A percentile compares a stretch with the other conserved stretches of the same genome.
Evolutionary conservation across 2,113 vertebrate species (phyloP).

Genomic region (Laterallus jamaicensis): DNA sequence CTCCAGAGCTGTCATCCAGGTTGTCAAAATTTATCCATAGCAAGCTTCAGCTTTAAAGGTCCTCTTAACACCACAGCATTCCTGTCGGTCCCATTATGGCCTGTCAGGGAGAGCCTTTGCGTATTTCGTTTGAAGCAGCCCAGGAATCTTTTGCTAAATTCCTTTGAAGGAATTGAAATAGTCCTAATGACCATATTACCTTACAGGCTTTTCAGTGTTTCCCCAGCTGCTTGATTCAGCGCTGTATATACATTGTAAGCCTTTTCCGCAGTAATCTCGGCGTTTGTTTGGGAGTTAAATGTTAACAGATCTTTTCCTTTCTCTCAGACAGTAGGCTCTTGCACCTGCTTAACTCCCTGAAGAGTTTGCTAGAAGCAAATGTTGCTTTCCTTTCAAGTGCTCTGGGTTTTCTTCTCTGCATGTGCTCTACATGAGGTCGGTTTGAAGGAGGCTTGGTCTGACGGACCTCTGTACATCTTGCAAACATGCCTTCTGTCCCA

Average conservation of each 20-base stretch:
- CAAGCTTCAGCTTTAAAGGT: neutral
- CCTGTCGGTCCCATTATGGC: neutral
- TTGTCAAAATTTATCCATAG: constrained; percentile 19
- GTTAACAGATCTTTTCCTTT: neutral
- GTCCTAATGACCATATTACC: constrained; percentile 41
- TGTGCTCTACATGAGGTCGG: neutral
- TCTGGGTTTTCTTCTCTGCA: neutral
- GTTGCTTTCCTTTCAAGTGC: neutral
- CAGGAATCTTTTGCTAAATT: neutral
- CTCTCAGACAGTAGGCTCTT: neutral
- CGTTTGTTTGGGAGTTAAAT: constrained; percentile 52
- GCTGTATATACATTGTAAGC: neutral
- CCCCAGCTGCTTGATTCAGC: constrained; percentile 26
- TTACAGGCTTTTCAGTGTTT: constrained; percentile 21
- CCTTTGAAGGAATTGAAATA: constrained; percentile 36
- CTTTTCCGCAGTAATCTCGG: neutral
- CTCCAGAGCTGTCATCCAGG: constrained; percentile 23
- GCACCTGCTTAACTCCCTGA: constrained; percentile 27
- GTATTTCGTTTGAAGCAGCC: neutral
- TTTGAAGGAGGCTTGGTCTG: neutral
- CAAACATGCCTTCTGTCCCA: neutral
- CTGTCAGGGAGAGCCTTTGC: neutral
- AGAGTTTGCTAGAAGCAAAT: neutral
- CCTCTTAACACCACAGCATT: neutral
- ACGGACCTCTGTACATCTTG: neutral